A percentile compares a stretch with the other conserved stretches of the same genome.
Conservation (phyloP, 2,888 invertebrate species). For the Chloroclysta siterata region DNA sequence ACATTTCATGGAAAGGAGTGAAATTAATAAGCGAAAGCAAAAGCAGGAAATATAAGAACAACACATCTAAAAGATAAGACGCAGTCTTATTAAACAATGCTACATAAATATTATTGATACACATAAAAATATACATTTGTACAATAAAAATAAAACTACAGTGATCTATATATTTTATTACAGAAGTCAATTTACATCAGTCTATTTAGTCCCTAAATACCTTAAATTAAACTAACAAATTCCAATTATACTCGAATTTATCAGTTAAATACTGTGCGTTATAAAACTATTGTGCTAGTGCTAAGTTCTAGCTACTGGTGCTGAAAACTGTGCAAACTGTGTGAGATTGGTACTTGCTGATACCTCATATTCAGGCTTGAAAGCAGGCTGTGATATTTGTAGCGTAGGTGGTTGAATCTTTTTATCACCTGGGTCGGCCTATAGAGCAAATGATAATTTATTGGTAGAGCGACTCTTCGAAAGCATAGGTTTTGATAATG, state of each 20-base stretch:
- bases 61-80: constrained; percentile 47
- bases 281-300: constrained; percentile 53
- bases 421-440: constrained; percentile 73
- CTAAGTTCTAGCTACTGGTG: constrained; percentile 33
- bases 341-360: constrained; percentile 46
- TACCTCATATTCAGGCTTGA: constrained; percentile 77
- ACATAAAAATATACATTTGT: constrained; percentile 22
- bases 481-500: constrained; percentile 21
- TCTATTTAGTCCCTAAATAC: constrained; percentile 25
- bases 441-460: constrained; percentile 70
- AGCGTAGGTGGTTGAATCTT: constrained; percentile 67
- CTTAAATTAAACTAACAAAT: constrained; percentile 30
- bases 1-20: constrained; percentile 26
- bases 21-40: constrained; percentile 61
- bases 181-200: constrained; percentile 14
- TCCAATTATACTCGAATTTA: constrained; percentile 25
- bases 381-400: constrained; percentile 72
- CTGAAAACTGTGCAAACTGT: constrained; percentile 42
- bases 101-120: constrained; percentile 37
- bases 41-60: constrained; percentile 66
- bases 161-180: constrained; percentile 5
- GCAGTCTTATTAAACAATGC: constrained; percentile 49
- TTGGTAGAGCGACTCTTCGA: constrained; percentile 68
- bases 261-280: constrained; percentile 35
- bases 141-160: constrained; percentile 32